Evolutionary conservation across 2,888 invertebrate genomes (phyloP), one percentile per base, ranked within the genome.

Genomic region (Poecilus cupreus): DNA sequence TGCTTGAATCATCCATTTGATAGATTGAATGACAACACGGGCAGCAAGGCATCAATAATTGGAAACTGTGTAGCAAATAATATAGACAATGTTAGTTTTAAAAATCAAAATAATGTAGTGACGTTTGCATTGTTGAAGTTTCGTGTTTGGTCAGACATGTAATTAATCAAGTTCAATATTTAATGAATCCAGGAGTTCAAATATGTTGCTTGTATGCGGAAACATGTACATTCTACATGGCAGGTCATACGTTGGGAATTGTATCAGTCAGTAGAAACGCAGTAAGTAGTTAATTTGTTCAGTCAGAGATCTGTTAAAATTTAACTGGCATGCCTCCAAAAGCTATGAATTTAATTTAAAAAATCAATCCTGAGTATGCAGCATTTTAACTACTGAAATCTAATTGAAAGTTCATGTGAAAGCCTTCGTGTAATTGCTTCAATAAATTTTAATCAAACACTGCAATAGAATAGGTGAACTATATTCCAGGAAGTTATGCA

Each of bases 391-490:
- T 39, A 24, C 43, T 5, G 5, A 43, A 54, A 18, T 16, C 11
- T 72, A 72, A 72, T 72, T 72, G 46, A 72, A 39, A 72, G 72
- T 72, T 72, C 72, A 72, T 72, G 70, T 70, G 8, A n/a, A 5
- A 39, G 24, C 46, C 46, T 72, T 43, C n/a, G 72, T 20, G 16
- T 72, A 72, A 72, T 72, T 72, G 46, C 72, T 72, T 43, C 20
- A 46, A 39, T 72, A 72, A 72, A 72, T 72, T 72, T 22, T 60
- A 26, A 60, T 60, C 60, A 60, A 60, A 60, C 11, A 60, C 3
- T 54, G 60, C 10, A 60, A 16, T 8, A 11, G 22, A 10, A 20
- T 49, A 54, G 8, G 18, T 54, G 54, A 32, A 32, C 2, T 32
- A 32, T 8, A 32, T 32, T n/a, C 32, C 4, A 8, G 8, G 32